Evolutionary conservation across 2,113 vertebrate species (phyloP).

Genomic region (Ornithorhynchus anatinus): DNA sequence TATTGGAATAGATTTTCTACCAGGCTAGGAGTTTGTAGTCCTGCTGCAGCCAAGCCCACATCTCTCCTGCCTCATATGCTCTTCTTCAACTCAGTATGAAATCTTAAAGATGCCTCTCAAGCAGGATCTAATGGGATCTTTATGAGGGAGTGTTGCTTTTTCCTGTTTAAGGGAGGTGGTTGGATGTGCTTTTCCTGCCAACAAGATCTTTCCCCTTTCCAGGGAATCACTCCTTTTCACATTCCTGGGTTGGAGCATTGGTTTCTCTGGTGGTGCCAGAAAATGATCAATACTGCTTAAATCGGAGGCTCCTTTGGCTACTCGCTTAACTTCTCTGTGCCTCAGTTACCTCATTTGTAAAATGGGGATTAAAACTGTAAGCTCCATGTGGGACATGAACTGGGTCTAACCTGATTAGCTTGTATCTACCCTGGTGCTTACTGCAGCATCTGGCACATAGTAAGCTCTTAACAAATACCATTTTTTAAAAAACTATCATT

Average conservation of each 20-base stretch:
- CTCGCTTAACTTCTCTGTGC: too few relatives aligned
- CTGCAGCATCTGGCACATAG: too few relatives aligned
- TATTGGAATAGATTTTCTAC: slow-evolving; percentile 1
- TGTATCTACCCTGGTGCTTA: too few relatives aligned
- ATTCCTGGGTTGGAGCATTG: neutral
- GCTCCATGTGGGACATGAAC: too few relatives aligned
- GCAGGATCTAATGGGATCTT: slow-evolving; percentile 31
- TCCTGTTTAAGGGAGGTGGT: neutral
- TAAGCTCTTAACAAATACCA: too few relatives aligned
- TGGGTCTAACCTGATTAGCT: too few relatives aligned
- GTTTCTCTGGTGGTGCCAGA: neutral
- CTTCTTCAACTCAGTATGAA: slow-evolving; percentile 31
- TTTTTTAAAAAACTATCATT: too few relatives aligned
- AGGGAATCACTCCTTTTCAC: neutral
- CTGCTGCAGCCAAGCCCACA: neutral
- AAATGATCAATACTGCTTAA: neutral
- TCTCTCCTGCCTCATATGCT: neutral
- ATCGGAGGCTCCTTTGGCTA: too few relatives aligned
- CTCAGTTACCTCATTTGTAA: too few relatives aligned
- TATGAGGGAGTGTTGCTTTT: slow-evolving; percentile 45
- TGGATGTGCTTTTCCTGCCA: too few relatives aligned
- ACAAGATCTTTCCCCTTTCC: neutral
- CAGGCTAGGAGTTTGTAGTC: neutral
- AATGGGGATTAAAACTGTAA: too few relatives aligned
- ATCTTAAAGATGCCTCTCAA: slow-evolving; percentile 34